Base-by-base conservation (phyloP, 2,113 vertebrate genomes). In the Aspiorhynchus laticeps region DNA sequence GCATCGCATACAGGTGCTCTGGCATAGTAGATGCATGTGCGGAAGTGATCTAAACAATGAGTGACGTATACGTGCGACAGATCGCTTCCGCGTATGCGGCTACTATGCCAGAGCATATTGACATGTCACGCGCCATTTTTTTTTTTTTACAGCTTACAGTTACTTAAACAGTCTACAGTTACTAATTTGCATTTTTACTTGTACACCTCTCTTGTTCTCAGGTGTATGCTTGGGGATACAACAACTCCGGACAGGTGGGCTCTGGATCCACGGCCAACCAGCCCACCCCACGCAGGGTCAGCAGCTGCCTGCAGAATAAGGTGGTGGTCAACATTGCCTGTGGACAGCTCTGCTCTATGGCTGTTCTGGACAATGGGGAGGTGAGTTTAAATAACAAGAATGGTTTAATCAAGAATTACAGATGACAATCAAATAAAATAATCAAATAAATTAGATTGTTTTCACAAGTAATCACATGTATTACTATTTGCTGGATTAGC, bases 191-290 rank as follows among this genome's bases (percentile, higher is more conserved):
- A 69, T 17, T 38, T 46, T 46, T 51, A n/a, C n/a, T n/a, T n/a
- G n/a, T n/a, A n/a, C n/a, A n/a, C 90, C 83, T 80, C 43, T 91
- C 5, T 12, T 33, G 61, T 74, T 9, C 21, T 24, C 85, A 99
- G 98, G 97, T 99, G 0, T 99, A 94, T 77, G 97, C 98, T 0
- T 99, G 98, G 98, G 98, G 98, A 69, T 99, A 99, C 92, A 99
- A 99, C 91, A 99, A 99, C 93, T 99, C 97, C 0, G 98, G 98
- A 46, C 98, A 99, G 92, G 97, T 99, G 73, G 98, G 98, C 10
- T 99, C 98, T 7, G 98, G 98, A 5, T 99, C 98, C 26, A 99
- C 97, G 33, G 97, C 96, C 90, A 99, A 99, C 92, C 98, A 99
- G 3, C 96, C 97, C 0, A 99, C 97, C 2, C 98, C 98, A 2